A percentile compares a stretch with the other conserved stretches of the same genome.
Conservation (phyloP, 1,140 invertebrate genomes). For the Drosophila navojoa region DNA sequence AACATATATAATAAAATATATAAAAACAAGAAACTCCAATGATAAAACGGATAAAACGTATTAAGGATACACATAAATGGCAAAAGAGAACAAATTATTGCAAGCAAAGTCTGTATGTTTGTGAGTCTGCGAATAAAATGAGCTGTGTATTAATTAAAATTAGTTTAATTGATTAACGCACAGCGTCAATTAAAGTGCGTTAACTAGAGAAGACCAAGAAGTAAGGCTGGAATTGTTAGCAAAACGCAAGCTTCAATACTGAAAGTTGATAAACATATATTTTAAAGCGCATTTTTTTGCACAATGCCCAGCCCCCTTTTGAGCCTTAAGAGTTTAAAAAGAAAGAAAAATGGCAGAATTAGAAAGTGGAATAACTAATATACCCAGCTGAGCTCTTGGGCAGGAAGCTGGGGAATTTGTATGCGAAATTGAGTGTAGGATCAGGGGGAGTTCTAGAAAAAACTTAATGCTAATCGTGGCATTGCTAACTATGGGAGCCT, state of each 20-base stretch:
- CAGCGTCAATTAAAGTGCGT: conserved; percentile 12
- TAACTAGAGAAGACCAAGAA: conserved; percentile 7
- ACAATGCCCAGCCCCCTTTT: conserved; percentile 11
- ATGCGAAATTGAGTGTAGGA: conserved; percentile 12
- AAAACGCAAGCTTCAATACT: background rate
- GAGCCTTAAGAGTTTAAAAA: conserved; percentile 1
- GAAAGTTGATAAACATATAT: background rate
- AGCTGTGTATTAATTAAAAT: conserved; percentile 11
- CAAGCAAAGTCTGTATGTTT: conserved; percentile 29
- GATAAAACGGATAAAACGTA: conserved; percentile 6
- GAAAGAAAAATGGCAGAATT: conserved; percentile 3
- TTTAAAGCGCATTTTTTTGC: background rate
- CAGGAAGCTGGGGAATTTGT: background rate
- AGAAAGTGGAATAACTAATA: background rate
- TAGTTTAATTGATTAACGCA: conserved; percentile 11
- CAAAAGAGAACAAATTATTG: conserved; percentile 33
- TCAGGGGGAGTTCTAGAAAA: conserved; percentile 23
- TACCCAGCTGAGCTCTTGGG: background rate
- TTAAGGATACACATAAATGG: conserved; percentile 21
- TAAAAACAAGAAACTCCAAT: conserved; percentile 21
- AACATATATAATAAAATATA: conserved; percentile 6
- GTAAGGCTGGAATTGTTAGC: conserved; percentile 32
- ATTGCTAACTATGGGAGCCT: conserved; percentile 16
- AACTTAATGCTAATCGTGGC: conserved; percentile 10
- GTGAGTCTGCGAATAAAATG: conserved; percentile 20